phyloP scores from a whole-genome alignment of 2,113 vertebrate species.

The Oreotragus oreotragus region DNA sequence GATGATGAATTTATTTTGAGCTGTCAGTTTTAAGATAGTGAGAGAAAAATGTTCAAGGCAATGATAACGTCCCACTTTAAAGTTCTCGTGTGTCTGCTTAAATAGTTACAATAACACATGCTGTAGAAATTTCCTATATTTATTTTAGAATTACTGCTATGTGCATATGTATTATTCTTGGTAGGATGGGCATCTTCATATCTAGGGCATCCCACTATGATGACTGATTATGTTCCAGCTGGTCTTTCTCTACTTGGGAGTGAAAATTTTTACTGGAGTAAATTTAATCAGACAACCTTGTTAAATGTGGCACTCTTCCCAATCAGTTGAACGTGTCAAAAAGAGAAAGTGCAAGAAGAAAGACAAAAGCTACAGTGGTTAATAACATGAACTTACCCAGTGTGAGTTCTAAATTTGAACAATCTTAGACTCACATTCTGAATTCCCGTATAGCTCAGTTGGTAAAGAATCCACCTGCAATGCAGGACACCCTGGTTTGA shows the following conservation, averaged over 20 bases:
- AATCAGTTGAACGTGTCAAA: conserved; percentile 66
- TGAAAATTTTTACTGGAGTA: conserved; percentile 72
- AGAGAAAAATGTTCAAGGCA: conserved; percentile 57
- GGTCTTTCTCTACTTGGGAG: conserved; percentile 75
- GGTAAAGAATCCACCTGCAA: neutral
- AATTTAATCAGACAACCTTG: conserved; percentile 76
- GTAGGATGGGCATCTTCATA: conserved; percentile 73
- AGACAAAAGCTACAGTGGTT: conserved; percentile 54
- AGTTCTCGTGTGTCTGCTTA: conserved; percentile 68
- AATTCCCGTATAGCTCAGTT: neutral
- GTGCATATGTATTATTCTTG: conserved; percentile 74
- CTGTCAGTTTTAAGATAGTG: conserved; percentile 62
- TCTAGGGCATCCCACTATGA: conserved; percentile 75
- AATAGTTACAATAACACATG: conserved; percentile 76
- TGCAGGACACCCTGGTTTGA: neutral
- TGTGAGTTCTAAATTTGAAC: neutral
- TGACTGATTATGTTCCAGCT: conserved; percentile 75
- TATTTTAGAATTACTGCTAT: conserved; percentile 74
- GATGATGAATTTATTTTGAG: conserved; percentile 64
- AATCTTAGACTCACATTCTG: neutral
- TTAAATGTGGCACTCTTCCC: conserved; percentile 70
- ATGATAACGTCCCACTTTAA: conserved; percentile 73
- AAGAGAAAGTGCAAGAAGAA: conserved; percentile 50
- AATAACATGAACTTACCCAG: neutral
- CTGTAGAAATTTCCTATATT: conserved; percentile 73